Base-by-base conservation (phyloP, 1,140 invertebrate species). In the Ceratina japonica region DNA sequence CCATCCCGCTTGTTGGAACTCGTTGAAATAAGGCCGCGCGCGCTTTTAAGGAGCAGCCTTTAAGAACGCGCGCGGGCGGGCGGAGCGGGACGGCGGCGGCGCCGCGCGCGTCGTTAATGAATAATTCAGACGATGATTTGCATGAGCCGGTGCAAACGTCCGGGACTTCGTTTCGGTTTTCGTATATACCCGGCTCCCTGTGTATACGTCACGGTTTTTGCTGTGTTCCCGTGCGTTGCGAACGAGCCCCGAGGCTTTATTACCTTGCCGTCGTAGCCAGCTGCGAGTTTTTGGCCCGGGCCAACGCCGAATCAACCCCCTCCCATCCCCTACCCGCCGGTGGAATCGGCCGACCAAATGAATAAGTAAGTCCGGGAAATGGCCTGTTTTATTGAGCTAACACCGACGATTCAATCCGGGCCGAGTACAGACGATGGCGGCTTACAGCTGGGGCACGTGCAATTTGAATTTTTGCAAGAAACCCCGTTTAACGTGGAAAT, bases 61-160 rank as follows among this genome's bases (percentile, higher is more conserved):
- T 63, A 24, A 73, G 52, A 31, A 68, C 27, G 27, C 27, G 27
- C 27, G 4, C 1, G 27, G 27, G 4, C 1, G 27, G 27, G 52
- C 7, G 18, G 27, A 16, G 62, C 37, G 54, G 64, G 18, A 20
- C 1, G 37, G 16, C 31, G 37, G 18, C 18, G 52, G 52, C 18
- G 52, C 12, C 12, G 52, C 2, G 18, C 18, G 52, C 12, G 68
- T 62, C 71, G 70, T 76, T 87, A 87, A 88, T 89, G 87, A 87
- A 89, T 88, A 80, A 89, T 89, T 88, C 87, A 88, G 22, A 12
- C 75, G 63, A 65, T 73, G 74, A 88, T 88, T 88, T 87, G 86
- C 86, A 86, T 87, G 71, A 70, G 31, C 62, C 61, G 76, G 66
- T 65, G 71, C 79, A 80, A 81, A 81, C 78, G 75, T 87, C 61